Evolutionary conservation across 2,888 invertebrate genomes (phyloP), one percentile per base, ranked within the genome.

Genomic region (Dryomyza anilis): DNA sequence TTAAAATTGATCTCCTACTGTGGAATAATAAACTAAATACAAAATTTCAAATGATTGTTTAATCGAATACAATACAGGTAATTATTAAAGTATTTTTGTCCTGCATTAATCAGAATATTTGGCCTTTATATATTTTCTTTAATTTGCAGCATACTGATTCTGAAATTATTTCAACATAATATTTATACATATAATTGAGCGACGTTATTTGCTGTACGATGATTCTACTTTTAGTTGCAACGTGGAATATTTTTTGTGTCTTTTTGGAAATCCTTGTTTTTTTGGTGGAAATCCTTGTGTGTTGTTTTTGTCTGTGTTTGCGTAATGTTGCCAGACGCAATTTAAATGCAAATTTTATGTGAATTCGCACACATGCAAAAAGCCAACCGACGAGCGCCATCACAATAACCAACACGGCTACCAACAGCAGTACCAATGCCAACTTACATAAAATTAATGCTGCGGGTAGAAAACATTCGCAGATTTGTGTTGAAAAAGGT

Each of bases 261-360:
- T n/a, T 12, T n/a, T n/a, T n/a, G 39, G 39, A 39, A 39, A n/a
- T n/a, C 39, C 39, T 2, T 39, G 12, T n/a, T n/a, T n/a, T n/a
- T n/a, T n/a, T n/a, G n/a, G n/a, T n/a, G n/a, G n/a, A n/a, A n/a
- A 25, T n/a, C 19, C 48, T 23, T 19, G 59, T 19, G 23, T 8
- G 30, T 25, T n/a, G 45, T 56, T 6, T 27, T 27, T 21, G 43
- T 39, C 4, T 56, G 57, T 43, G 43, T 43, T 6, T 48, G 33
- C 23, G 61, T 30, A 39, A 27, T 53, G 61, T 61, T 61, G 72
- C 72, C 76, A 78, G 78, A 78, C 78, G 78, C 78, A 78, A 78
- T 78, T 78, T 78, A 80, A 78, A 78, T 79, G 80, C 80, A 80
- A 78, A 78, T 78, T 78, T 76, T 74, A 76, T 77, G 79, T 72